Conservation (phyloP, 2,888 invertebrate species). For the Eupithecia vulgata region DNA sequence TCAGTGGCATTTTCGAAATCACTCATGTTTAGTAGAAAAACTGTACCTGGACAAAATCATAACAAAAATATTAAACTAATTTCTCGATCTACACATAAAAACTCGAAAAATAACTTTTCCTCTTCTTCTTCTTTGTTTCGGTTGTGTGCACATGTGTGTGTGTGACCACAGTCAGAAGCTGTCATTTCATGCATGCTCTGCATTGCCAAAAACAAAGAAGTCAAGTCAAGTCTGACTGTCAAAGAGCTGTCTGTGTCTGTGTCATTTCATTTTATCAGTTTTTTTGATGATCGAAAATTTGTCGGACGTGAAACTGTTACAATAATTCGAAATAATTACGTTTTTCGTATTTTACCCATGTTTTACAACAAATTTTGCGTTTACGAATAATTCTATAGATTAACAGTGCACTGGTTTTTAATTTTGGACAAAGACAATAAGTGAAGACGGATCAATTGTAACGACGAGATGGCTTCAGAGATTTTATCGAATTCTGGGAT, state of each 20-base stretch:
- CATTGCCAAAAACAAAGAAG: too few species aligned
- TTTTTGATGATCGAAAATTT: background rate
- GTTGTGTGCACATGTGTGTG: too few species aligned
- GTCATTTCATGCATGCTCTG: too few species aligned
- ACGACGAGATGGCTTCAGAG: slow-evolving; percentile 66
- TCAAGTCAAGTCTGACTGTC: too few species aligned
- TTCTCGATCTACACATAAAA: background rate
- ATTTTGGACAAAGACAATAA: background rate
- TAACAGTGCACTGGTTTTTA: background rate
- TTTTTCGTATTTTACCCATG: background rate
- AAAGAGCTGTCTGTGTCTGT: too few species aligned
- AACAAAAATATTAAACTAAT: background rate
- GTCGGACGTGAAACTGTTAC: background rate
- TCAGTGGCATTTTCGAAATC: slow-evolving; percentile 75
- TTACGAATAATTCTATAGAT: background rate
- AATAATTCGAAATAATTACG: background rate
- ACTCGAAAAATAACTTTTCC: too few species aligned
- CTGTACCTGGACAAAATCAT: background rate
- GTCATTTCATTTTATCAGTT: background rate
- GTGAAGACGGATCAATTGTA: slow-evolving; percentile 12
- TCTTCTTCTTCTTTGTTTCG: background rate
- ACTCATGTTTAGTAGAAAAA: slow-evolving; percentile 58
- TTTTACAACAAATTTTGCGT: background rate
- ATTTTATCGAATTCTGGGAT: slow-evolving; percentile 59
- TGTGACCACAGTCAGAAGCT: too few species aligned